Evolutionary conservation across 2,797 vertebrate genomes (phyloP), one percentile per base, ranked within the genome.

Genomic region (Aplochiton taeniatus): DNA sequence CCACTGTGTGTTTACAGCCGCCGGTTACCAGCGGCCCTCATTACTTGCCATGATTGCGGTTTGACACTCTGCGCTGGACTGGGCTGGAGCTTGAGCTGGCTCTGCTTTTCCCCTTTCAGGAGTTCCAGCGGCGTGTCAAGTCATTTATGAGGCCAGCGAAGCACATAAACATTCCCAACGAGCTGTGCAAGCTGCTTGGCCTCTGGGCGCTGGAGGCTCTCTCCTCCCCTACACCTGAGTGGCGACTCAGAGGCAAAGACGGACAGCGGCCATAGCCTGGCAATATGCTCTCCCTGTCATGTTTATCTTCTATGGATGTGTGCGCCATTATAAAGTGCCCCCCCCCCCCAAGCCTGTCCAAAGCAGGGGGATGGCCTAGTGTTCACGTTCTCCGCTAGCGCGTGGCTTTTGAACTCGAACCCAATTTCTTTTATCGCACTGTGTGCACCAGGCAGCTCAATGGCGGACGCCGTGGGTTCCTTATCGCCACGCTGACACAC

Each of bases 301-400:
- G 16, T 16, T 41, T 13, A 7, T 42, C 46, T 42, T 45, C 45
- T 14, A 11, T 50, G 4, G 13, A 31, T 48, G 43, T 20, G 4
- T 12, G 13, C 31, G 17, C 10, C 43, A 10, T 16, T 16, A 42
- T 4, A 42, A n/a, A 16, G 0, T 56, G 54, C 31, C 31, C 31
- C 31, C 31, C 31, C 31, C 31, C 31, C 5, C 5, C 31, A n/a
- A 16, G 12, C 16, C 31, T 43, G 18, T n/a, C 20, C 44, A 45
- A 42, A 45, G 54, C 54, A 13, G 20, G 14, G 41, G 45, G 54
- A 61, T 53, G 52, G 59, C 58, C 82, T 81, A 75, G 79, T 80
- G 80, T 84, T 86, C 80, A 81, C 77, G 73, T 58, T 61, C 74
- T 71, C 80, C 84, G 79, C 85, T 84, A 72, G 73, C 83, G 76